Evolutionary conservation across 2,888 invertebrate species (phyloP).

Genomic region (Gonocerus acuteangulatus): DNA sequence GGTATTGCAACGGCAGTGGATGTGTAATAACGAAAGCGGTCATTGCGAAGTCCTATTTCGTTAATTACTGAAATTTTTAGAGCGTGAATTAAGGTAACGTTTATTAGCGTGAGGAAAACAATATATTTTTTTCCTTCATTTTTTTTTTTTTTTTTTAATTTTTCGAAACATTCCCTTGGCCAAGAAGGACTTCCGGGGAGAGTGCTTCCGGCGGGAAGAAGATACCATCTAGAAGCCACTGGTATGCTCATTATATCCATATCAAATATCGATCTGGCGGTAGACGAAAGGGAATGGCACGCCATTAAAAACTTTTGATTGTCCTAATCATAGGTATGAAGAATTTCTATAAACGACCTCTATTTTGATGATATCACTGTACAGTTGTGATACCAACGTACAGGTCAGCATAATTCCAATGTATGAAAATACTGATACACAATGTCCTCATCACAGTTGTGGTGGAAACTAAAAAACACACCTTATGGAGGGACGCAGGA

Average conservation of each 20-base stretch:
- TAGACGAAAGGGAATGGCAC: neutral
- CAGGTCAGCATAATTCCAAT: too few relatives aligned
- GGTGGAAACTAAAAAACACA: too few relatives aligned
- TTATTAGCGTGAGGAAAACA: conserved; percentile 13
- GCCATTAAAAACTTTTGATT: neutral
- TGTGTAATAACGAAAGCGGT: neutral
- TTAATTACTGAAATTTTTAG: conserved; percentile 12
- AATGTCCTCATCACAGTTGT: too few relatives aligned
- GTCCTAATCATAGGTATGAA: too few relatives aligned
- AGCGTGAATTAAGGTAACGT: conserved; percentile 19
- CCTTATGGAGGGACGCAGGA: too few relatives aligned
- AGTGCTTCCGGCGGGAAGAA: conserved; percentile 1
- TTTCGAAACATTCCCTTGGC: conserved; percentile 20
- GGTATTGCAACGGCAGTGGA: too few relatives aligned
- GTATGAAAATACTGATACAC: too few relatives aligned
- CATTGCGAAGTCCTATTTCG: neutral
- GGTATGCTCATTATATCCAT: conserved; percentile 8
- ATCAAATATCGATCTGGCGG: conserved; percentile 19
- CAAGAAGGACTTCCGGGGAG: conserved; percentile 9
- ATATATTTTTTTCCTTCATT: neutral
- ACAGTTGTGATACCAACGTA: too few relatives aligned
- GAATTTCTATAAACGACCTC: too few relatives aligned
- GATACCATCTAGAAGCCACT: neutral
- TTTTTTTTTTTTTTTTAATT: conserved; percentile 3
- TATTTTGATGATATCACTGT: too few relatives aligned